These are phyloP conservation scores for Dromaius novaehollandiae DNA, from an alignment of 2,113 vertebrate species.

Conservation along the genomic window DNA sequence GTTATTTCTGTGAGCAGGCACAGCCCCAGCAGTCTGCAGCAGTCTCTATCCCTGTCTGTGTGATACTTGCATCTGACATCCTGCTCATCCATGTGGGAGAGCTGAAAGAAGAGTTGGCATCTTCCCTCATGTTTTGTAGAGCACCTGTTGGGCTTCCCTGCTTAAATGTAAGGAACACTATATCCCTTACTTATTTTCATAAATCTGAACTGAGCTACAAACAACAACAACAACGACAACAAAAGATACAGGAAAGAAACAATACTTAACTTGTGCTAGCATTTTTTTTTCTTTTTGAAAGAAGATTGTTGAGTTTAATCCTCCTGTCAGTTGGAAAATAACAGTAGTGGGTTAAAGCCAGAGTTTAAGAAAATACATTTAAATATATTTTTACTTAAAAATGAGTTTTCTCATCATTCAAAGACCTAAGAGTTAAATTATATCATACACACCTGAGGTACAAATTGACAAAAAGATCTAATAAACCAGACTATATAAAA, in stretches of 20 bases:
- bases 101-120: not conserved
- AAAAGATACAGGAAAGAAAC: not conserved
- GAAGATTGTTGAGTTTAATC: conserved; percentile 40
- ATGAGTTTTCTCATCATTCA: conserved; percentile 61
- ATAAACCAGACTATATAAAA: conserved; percentile 75
- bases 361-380: conserved; percentile 75
- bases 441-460: conserved; percentile 66
- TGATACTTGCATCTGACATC: not conserved
- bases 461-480: conserved; percentile 73
- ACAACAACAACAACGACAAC: not conserved
- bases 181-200: not conserved
- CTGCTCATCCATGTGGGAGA: not conserved
- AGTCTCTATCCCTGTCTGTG: not conserved
- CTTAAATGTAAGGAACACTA: not conserved
- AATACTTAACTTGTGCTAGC: not conserved
- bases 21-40: not conserved
- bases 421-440: conserved; percentile 61
- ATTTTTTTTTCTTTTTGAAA: not conserved
- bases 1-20: not conserved
- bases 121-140: not conserved
- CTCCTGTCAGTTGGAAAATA: conserved; percentile 41
- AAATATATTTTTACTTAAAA: conserved; percentile 68
- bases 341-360: conserved; percentile 45
- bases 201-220: not conserved
- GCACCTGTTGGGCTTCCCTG: not conserved